Evolutionary conservation across 2,888 invertebrate genomes (phyloP).

Genomic region (Graphium colonna): DNA sequence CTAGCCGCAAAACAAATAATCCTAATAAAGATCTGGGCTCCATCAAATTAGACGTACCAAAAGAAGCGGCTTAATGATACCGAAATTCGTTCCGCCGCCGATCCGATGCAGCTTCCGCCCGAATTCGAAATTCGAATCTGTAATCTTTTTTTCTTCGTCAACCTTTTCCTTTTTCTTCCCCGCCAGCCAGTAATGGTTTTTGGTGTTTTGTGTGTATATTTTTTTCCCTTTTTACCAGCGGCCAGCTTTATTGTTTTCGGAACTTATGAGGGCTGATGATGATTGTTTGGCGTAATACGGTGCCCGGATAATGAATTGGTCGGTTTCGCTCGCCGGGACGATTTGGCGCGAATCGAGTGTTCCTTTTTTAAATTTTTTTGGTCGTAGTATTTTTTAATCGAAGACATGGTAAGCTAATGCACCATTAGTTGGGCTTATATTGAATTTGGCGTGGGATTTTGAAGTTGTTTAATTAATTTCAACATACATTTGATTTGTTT

Average conservation of each 20-base stretch:
- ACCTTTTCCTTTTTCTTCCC: constrained; percentile 34
- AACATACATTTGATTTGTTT: too few species aligned
- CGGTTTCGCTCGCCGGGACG: constrained; percentile 27
- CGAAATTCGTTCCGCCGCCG: constrained; percentile 64
- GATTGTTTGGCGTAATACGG: constrained; percentile 50
- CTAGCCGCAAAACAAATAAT: constrained; percentile 47
- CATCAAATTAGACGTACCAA: constrained; percentile 47
- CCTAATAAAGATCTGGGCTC: constrained; percentile 40
- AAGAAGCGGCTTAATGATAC: constrained; percentile 62
- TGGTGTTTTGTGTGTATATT: too few species aligned
- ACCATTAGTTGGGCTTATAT: background rate
- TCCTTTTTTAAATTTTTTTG: too few species aligned
- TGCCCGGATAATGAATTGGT: constrained; percentile 50
- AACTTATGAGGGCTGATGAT: constrained; percentile 51
- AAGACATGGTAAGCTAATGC: background rate
- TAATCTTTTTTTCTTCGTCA: constrained; percentile 45
- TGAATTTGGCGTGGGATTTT: too few species aligned
- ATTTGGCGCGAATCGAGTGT: constrained; percentile 20
- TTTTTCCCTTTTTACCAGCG: too few species aligned
- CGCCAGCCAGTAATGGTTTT: constrained; percentile 40
- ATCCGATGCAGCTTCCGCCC: constrained; percentile 64
- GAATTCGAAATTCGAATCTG: constrained; percentile 64
- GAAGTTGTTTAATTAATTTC: too few species aligned
- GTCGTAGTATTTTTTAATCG: background rate
- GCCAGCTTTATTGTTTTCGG: constrained; percentile 58